phyloP scores from a whole-genome alignment of 1,140 invertebrate species.

The Tetragnatha versicolor region DNA sequence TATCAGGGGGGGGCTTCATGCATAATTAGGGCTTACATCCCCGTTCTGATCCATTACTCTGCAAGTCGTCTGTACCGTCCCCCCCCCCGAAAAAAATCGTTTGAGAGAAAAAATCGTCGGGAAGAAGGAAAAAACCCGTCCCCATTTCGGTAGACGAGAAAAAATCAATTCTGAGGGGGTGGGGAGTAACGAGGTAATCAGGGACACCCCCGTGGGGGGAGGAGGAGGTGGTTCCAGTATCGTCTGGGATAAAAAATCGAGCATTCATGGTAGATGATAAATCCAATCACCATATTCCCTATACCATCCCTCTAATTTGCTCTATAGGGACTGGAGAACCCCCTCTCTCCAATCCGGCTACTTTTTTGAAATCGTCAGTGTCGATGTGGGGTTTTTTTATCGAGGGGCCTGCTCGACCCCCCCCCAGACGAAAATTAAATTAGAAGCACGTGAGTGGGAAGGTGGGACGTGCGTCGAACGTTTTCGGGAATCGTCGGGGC shows the following conservation, averaged over 20 bases:
- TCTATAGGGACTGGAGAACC: conserved; percentile 6
- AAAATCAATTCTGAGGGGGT: conserved; percentile 39
- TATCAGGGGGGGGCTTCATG: too few relatives aligned
- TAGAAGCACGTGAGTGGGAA: too few relatives aligned
- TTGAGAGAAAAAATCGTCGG: too few relatives aligned
- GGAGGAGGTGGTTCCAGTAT: neutral
- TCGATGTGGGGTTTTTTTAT: neutral
- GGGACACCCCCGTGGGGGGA: conserved; percentile 4
- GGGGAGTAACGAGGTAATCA: conserved; percentile 42
- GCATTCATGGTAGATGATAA: conserved; percentile 8
- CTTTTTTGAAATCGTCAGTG: neutral
- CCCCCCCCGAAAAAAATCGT: too few relatives aligned
- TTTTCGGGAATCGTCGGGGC: too few relatives aligned
- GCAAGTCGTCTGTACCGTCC: too few relatives aligned
- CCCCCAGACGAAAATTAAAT: too few relatives aligned
- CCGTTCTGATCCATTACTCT: too few relatives aligned
- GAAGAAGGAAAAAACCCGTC: neutral
- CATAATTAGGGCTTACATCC: too few relatives aligned
- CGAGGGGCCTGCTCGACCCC: neutral
- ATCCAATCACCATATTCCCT: conserved; percentile 40
- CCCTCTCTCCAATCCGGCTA: neutral
- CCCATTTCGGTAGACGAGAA: neutral
- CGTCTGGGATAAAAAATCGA: neutral
- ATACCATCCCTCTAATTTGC: conserved; percentile 24
- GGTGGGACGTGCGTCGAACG: too few relatives aligned